Conservation (phyloP, 2,113 vertebrate species). For the Myodes glareolus region DNA sequence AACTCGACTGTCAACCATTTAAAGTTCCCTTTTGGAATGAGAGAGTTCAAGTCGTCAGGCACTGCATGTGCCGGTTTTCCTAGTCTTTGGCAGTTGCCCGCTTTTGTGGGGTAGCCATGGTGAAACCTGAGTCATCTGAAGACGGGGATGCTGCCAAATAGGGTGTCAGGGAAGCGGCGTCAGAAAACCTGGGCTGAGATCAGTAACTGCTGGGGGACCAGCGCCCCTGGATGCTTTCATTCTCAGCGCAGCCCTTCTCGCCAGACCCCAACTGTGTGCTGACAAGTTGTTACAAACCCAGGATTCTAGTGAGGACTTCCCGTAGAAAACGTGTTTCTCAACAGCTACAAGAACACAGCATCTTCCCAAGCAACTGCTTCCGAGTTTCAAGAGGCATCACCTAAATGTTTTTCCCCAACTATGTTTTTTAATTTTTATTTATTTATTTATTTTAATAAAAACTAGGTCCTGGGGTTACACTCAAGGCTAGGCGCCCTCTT, state of each 20-base stretch:
- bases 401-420: neutral
- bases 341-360: neutral
- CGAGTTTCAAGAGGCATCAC: conserved; percentile 21
- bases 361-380: neutral
- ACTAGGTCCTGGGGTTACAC: neutral
- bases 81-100: conserved; percentile 49
- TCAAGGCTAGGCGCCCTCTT: neutral
- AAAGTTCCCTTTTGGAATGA: conserved; percentile 8
- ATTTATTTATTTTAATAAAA: neutral
- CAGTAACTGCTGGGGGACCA: neutral
- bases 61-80: conserved; percentile 50
- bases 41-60: conserved; percentile 23
- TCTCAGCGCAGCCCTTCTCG: neutral
- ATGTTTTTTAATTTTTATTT: neutral
- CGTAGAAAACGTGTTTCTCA: neutral
- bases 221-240: neutral
- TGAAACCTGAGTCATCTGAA: conserved; percentile 74
- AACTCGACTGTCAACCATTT: neutral
- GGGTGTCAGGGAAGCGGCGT: neutral
- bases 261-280: neutral
- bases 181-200: neutral
- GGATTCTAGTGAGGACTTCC: neutral
- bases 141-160: conserved; percentile 35
- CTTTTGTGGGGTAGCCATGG: conserved; percentile 75
- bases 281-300: neutral